Evolutionary conservation across 2,888 invertebrate genomes (phyloP).

Genomic region (Torymus texanus): DNA sequence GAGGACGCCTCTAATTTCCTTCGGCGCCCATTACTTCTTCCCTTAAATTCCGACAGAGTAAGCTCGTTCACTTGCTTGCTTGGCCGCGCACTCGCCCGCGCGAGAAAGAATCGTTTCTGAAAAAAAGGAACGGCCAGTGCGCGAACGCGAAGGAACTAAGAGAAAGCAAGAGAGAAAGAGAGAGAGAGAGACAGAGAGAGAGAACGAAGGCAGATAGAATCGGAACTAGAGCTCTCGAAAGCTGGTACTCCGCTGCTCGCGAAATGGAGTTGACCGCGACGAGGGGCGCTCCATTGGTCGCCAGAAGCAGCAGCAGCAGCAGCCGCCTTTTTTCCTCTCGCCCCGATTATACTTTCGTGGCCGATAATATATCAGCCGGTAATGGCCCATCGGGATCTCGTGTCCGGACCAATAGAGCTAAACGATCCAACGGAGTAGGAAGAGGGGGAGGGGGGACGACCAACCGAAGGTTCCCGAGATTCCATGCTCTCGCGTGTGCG

Average conservation of each 20-base stretch:
- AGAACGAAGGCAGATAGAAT: no score
- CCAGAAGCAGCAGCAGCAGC: not conserved
- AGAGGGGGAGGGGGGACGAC: not conserved
- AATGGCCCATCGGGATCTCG: conserved; percentile 65
- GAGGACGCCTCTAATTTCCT: not conserved
- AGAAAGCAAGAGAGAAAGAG: conserved; percentile 8
- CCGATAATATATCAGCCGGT: conserved; percentile 72
- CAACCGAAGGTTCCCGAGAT: not conserved
- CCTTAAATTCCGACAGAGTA: conserved; percentile 10
- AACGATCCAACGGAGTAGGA: conserved; percentile 57
- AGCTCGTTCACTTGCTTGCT: no score
- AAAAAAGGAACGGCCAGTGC: not conserved
- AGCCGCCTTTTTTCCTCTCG: conserved; percentile 43
- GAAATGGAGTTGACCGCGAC: conserved; percentile 18
- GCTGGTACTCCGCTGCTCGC: conserved; percentile 1
- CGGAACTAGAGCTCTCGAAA: not conserved
- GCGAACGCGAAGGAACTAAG: not conserved
- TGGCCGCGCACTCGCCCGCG: not conserved
- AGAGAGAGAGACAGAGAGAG: conserved; percentile 15
- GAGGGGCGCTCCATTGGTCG: not conserved
- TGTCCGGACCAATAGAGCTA: conserved; percentile 62
- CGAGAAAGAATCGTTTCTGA: conserved; percentile 12
- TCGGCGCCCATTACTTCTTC: conserved; percentile 24
- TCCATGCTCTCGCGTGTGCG: conserved; percentile 2
- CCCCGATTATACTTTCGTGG: conserved; percentile 69